phyloP scores from a whole-genome alignment of 2,888 invertebrate genomes.

The Cancer borealis region DNA sequence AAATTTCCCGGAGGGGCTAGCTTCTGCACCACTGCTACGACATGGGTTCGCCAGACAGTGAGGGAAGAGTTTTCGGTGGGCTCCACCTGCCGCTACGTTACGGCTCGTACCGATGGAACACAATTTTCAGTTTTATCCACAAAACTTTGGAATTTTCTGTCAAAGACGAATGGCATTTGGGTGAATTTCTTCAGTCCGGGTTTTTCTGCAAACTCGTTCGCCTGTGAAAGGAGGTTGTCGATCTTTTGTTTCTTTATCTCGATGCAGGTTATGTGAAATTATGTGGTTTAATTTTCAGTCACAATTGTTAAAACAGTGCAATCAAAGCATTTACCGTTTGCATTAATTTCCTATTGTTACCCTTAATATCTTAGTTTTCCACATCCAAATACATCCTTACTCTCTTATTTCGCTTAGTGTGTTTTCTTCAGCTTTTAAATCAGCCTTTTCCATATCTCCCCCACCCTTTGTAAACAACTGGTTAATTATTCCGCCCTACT shows the following conservation, averaged over 20 bases:
- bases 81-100: background rate
- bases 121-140: conserved; percentile 8
- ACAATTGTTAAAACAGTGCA: background rate
- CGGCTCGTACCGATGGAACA: background rate
- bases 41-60: background rate
- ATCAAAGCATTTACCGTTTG: background rate
- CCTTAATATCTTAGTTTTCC: background rate
- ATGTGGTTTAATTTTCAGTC: background rate
- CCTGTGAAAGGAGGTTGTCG: background rate
- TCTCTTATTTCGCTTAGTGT: background rate
- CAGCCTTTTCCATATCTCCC: background rate
- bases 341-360: background rate
- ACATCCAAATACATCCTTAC: too few species aligned
- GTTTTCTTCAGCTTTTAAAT: background rate
- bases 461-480: background rate
- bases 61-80: background rate
- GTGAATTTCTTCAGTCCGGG: background rate
- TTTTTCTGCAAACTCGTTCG: background rate
- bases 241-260: background rate
- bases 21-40: background rate
- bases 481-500: conserved; percentile 1
- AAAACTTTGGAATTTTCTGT: conserved; percentile 26
- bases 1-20: background rate
- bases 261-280: background rate
- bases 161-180: background rate